phyloP scores from a whole-genome alignment of 2,113 vertebrate species.

The Rhabdornis inornatus region DNA sequence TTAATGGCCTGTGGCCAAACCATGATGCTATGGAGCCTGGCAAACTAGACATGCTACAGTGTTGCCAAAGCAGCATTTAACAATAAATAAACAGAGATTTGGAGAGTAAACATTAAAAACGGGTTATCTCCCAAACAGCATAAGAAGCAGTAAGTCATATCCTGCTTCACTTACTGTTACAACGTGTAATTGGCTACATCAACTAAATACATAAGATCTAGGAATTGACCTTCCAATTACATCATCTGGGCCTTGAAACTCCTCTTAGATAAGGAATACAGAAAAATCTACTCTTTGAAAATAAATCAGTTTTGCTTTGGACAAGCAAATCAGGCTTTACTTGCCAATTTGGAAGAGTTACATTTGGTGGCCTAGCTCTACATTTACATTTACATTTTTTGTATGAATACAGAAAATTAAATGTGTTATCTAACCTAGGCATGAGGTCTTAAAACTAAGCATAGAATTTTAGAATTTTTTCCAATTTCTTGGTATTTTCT shows the following conservation, averaged over 20 bases:
- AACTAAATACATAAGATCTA: not conserved
- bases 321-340: not conserved
- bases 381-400: not conserved
- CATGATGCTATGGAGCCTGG: slow-evolving; percentile 40
- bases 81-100: not conserved
- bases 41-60: not conserved
- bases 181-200: not conserved
- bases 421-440: not conserved
- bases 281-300: not conserved
- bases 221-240: not conserved
- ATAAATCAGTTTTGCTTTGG: not conserved
- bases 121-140: not conserved
- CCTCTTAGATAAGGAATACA: not conserved
- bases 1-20: not conserved
- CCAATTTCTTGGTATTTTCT: not conserved
- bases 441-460: not conserved
- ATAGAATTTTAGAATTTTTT: not conserved
- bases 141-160: not conserved
- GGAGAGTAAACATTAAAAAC: slow-evolving; percentile 8
- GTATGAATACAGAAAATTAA: not conserved
- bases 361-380: not conserved
- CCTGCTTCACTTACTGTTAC: not conserved
- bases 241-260: not conserved
- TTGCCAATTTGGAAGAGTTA: not conserved
- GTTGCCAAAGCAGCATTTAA: slow-evolving; percentile 32